Conservation (phyloP, 2,113 vertebrate genomes). For the Chelonoidis abingdonii region DNA sequence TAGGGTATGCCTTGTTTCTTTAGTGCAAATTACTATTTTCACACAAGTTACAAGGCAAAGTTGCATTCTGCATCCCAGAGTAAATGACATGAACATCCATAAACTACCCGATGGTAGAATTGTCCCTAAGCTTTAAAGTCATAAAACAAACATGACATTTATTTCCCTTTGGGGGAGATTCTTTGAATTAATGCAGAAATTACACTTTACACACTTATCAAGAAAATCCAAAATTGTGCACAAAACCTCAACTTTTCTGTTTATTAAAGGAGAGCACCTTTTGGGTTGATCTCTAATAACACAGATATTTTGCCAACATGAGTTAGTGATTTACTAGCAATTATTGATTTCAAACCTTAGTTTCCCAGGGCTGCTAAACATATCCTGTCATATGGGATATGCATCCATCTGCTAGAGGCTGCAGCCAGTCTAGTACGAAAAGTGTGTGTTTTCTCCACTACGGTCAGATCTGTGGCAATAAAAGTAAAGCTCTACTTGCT, state of each 20-base stretch:
- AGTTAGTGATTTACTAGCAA: slow-evolving; percentile 75
- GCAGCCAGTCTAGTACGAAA: slow-evolving; percentile 33
- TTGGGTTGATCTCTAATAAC: slow-evolving; percentile 57
- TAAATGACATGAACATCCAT: slow-evolving; percentile 55
- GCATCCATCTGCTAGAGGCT: slow-evolving; percentile 57
- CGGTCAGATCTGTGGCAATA: slow-evolving; percentile 26
- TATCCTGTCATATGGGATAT: slow-evolving; percentile 55
- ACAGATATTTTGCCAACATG: slow-evolving; percentile 66
- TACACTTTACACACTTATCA: slow-evolving; percentile 51
- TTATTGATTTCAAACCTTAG: slow-evolving; percentile 79
- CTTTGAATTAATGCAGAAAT: slow-evolving; percentile 41
- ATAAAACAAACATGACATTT: slow-evolving; percentile 43
- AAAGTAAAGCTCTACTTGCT: slow-evolving; percentile 8
- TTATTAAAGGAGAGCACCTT: slow-evolving; percentile 49
- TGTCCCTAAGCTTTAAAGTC: slow-evolving; percentile 52
- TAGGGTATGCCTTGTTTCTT: slow-evolving; percentile 31
- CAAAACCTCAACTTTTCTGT: slow-evolving; percentile 39
- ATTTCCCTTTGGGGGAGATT: slow-evolving; percentile 47
- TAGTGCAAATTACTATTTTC: slow-evolving; percentile 55
- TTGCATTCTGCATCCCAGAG: slow-evolving; percentile 51
- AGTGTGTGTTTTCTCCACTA: slow-evolving; percentile 21
- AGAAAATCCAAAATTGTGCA: slow-evolving; percentile 53
- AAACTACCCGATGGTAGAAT: slow-evolving; percentile 67
- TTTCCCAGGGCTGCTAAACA: slow-evolving; percentile 75
- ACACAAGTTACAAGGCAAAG: slow-evolving; percentile 44